Evolutionary conservation across 2,113 vertebrate species (phyloP), one percentile per base, ranked within the genome.

Genomic region (Anser brachyrhynchus): DNA sequence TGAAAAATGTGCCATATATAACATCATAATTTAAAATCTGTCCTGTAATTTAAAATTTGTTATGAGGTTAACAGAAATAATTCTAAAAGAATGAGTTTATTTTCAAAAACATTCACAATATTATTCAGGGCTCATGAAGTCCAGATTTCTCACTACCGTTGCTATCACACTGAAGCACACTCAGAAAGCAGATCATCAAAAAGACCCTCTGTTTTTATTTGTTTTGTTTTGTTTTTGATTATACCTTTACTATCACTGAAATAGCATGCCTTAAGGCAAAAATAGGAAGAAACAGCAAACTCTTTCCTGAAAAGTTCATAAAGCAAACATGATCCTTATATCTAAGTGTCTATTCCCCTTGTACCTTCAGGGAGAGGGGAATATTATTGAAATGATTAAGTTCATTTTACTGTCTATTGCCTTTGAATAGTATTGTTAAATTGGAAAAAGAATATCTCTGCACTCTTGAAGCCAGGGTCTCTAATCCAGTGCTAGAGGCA

Each of bases 401-500:
- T 95, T 96, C 89, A 89, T 96, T 97, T 94, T 96, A 96, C 73
- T 96, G 57, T 95, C 88, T 96, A 87, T 79, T 87, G 83, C 71
- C 51, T 95, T 91, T 92, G 46, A 97, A 96, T 95, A 74, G 61
- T 59, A 59, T 91, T 93, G 91, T 80, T 89, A 95, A 95, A 97
- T 80, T 87, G 91, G 61, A 89, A 78, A 87, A 89, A 86, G 82
- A 83, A 73, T 87, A 83, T 84, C 73, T 92, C 17, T 59, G 51
- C 75, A 70, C 21, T 87, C 58, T 83, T 43, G 89, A 93, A 89
- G 39, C 22, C 69, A 88, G 79, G 87, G 72, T 91, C 80, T 94
- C 79, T 84, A 95, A 95, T 90, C 74, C 70, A 89, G 19, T 66
- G 87, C 73, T 95, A 52, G 44, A 95, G 70, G 65, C 80, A 93